These are phyloP conservation scores for Condylostylus longicornis DNA, from an alignment of 1,140 invertebrate genomes.

Conservation along the genomic window DNA sequence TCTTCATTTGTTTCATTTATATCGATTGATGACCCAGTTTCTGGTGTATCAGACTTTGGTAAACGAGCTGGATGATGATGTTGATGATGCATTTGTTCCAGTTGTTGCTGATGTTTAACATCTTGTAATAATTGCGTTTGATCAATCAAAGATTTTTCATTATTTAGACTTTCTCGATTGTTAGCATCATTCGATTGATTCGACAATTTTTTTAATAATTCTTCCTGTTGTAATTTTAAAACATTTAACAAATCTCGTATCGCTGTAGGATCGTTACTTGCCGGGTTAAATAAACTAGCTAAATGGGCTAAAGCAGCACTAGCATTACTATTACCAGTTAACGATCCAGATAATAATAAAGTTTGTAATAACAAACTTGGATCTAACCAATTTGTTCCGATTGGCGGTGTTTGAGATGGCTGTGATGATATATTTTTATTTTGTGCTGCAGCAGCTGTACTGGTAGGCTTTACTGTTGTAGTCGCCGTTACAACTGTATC, in stretches of 20 bases:
- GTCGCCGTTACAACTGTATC: conserved; percentile 1
- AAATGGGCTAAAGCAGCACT: conserved; percentile 16
- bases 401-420: conserved; percentile 14
- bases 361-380: conserved; percentile 29
- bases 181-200: conserved; percentile 17
- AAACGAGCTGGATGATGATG: conserved; percentile 19
- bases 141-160: conserved; percentile 18
- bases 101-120: conserved; percentile 20
- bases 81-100: conserved; percentile 11
- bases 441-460: conserved; percentile 35
- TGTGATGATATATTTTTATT: conserved; percentile 26
- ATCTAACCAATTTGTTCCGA: conserved; percentile 20
- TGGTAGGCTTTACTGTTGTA: conserved; percentile 37
- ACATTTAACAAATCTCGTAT: conserved; percentile 45
- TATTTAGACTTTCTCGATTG: conserved; percentile 17
- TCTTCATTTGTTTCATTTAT: conserved; percentile 35
- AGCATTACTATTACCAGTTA: too few species aligned
- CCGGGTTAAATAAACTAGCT: conserved; percentile 10
- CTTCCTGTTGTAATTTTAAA: conserved; percentile 32
- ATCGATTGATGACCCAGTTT: conserved; percentile 26
- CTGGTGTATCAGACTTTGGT: conserved; percentile 31
- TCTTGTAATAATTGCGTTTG: conserved; percentile 13
- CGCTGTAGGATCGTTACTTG: conserved; percentile 21
- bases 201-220: conserved; percentile 21
- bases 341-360: conserved; percentile 17